These are phyloP conservation scores for Oryzias sinensis DNA, from an alignment of 2,797 vertebrate species.

Conservation along the genomic window DNA sequence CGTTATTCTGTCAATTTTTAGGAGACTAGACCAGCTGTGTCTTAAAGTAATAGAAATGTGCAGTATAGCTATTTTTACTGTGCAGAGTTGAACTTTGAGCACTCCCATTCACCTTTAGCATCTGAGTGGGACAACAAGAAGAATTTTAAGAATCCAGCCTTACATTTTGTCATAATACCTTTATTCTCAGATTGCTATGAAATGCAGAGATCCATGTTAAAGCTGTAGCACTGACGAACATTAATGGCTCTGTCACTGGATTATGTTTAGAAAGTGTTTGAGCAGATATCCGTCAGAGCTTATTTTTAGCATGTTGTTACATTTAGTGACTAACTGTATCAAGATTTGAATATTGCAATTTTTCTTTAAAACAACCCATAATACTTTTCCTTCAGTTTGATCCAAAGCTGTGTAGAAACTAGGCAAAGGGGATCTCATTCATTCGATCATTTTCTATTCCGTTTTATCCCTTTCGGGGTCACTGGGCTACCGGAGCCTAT, in stretches of 20 bases:
- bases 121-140: no score
- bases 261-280: slow-evolving; percentile 32
- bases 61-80: no score
- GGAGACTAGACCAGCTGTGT: not conserved
- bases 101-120: not conserved
- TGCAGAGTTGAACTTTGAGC: no score
- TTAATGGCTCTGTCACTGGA: slow-evolving; percentile 41
- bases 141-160: not conserved
- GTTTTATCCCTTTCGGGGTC: no score
- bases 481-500: no score
- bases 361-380: slow-evolving; percentile 4
- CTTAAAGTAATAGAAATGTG: no score
- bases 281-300: slow-evolving; percentile 17
- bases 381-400: not conserved
- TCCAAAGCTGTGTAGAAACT: not conserved
- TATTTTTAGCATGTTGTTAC: slow-evolving; percentile 10
- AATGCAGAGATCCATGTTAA: slow-evolving; percentile 14
- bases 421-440: not conserved
- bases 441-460: no score
- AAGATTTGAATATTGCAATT: slow-evolving; percentile 13
- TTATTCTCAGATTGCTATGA: slow-evolving; percentile 17
- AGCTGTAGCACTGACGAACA: slow-evolving; percentile 1
- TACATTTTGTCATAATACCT: slow-evolving; percentile 26
- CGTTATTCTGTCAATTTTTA: no score
- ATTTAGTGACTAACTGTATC: slow-evolving; percentile 14